Conservation (phyloP, 2,113 vertebrate genomes). For the Spea bombifrons region DNA sequence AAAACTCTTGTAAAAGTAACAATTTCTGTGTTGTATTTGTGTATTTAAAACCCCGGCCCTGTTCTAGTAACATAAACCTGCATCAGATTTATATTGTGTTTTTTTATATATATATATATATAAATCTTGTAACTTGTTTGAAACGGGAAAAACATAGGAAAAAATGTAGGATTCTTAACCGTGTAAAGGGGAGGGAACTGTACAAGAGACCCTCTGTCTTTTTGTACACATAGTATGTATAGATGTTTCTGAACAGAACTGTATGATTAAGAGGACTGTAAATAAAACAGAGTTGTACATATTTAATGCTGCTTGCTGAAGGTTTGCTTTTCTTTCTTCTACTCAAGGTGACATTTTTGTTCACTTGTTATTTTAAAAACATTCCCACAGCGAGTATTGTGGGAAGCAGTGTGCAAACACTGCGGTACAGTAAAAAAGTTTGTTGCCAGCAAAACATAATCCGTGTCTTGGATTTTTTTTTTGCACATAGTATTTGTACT, state of each 20-base stretch:
- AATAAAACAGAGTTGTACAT: conserved; percentile 80
- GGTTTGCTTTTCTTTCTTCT: conserved; percentile 66
- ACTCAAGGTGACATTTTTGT: conserved; percentile 62
- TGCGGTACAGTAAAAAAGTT: conserved; percentile 80
- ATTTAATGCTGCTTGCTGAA: conserved; percentile 75
- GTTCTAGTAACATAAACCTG: neutral
- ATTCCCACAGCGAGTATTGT: conserved; percentile 71
- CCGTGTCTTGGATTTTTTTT: neutral
- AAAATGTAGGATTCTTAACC: neutral
- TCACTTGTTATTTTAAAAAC: conserved; percentile 69
- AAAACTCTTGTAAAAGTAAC: neutral
- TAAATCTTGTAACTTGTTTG: neutral
- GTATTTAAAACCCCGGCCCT: neutral
- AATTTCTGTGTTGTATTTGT: neutral
- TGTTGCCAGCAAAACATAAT: conserved; percentile 65
- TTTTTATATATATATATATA: neutral
- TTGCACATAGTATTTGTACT: too few relatives aligned
- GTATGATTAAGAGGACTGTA: conserved; percentile 74
- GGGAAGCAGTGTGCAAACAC: conserved; percentile 75
- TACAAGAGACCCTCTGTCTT: conserved; percentile 49
- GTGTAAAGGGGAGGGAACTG: conserved; percentile 43
- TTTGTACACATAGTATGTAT: conserved; percentile 68
- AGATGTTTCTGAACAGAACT: conserved; percentile 62
- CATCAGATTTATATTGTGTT: neutral
- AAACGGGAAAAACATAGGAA: neutral